Conservation (phyloP, 2,113 vertebrate species). For the Alosa alosa region DNA sequence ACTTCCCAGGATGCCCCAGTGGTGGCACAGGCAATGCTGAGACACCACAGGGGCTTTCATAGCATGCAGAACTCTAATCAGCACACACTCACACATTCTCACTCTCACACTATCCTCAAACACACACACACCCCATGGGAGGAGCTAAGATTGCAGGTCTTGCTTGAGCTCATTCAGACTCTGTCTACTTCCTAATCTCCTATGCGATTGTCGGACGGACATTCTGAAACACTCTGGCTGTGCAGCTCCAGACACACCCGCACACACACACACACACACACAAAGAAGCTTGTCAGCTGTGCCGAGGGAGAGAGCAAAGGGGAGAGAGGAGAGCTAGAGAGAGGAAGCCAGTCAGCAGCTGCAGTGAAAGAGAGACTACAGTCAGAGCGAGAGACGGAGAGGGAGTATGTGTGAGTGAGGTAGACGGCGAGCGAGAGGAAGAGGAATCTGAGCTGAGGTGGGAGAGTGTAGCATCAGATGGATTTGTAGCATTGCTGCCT, state of each 20-base stretch:
- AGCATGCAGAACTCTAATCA: conserved; percentile 17
- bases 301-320: background rate
- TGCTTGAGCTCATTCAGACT: conserved; percentile 21
- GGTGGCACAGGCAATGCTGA: conserved; percentile 30
- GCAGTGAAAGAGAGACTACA: background rate
- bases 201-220: conserved; percentile 30
- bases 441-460: background rate
- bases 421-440: background rate
- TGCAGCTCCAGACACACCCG: background rate
- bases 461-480: background rate
- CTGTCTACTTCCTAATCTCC: conserved; percentile 36
- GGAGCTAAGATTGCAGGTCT: conserved; percentile 32
- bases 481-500: background rate
- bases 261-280: background rate
- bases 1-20: conserved; percentile 42
- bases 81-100: background rate
- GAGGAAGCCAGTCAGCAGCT: background rate
- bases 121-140: conserved; percentile 14
- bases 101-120: background rate
- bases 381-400: background rate
- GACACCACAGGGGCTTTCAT: conserved; percentile 28
- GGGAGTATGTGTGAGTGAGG: background rate
- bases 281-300: background rate
- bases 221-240: background rate
- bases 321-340: background rate